Conservation (phyloP, 1,140 invertebrate genomes). For the Drosophila trapezifrons region DNA sequence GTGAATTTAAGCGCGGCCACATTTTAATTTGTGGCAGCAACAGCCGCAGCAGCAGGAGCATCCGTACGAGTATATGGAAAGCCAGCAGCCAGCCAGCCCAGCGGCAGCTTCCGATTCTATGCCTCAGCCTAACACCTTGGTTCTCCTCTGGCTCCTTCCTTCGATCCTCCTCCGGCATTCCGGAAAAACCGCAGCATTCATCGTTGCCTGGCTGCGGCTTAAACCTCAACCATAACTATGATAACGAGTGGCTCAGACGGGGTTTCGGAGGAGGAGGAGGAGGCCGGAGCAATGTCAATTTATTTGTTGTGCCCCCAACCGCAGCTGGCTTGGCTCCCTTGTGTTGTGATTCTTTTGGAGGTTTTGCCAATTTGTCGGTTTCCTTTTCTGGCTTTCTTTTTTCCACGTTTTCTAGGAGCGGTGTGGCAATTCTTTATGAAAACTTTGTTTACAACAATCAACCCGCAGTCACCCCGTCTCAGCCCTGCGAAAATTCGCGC, state of each 20-base stretch:
- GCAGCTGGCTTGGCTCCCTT: slow-evolving; percentile 39
- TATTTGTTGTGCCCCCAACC: slow-evolving; percentile 72
- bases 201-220: slow-evolving; percentile 59
- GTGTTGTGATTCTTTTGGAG: slow-evolving; percentile 61
- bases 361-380: slow-evolving; percentile 79
- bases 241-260: slow-evolving; percentile 43
- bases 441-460: slow-evolving; percentile 80
- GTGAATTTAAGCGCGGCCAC: slow-evolving; percentile 69
- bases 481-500: not conserved
- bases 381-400: slow-evolving; percentile 16
- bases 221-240: slow-evolving; percentile 59
- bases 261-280: not conserved
- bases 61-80: slow-evolving; percentile 8
- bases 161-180: slow-evolving; percentile 2
- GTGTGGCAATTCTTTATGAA: slow-evolving; percentile 74
- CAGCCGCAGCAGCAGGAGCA: slow-evolving; percentile 18
- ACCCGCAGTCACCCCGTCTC: slow-evolving; percentile 25
- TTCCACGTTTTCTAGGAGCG: slow-evolving; percentile 25
- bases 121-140: slow-evolving; percentile 58
- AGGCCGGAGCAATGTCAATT: slow-evolving; percentile 65
- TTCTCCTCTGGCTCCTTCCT: slow-evolving; percentile 4
- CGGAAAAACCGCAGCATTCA: slow-evolving; percentile 69
- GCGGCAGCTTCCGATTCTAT: slow-evolving; percentile 23
- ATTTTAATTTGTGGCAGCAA: slow-evolving; percentile 78
- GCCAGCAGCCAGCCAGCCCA: slow-evolving; percentile 3